These are phyloP conservation scores for Notarius lentiginosus DNA, from an alignment of 2,113 vertebrate species.

Conservation along the genomic window DNA sequence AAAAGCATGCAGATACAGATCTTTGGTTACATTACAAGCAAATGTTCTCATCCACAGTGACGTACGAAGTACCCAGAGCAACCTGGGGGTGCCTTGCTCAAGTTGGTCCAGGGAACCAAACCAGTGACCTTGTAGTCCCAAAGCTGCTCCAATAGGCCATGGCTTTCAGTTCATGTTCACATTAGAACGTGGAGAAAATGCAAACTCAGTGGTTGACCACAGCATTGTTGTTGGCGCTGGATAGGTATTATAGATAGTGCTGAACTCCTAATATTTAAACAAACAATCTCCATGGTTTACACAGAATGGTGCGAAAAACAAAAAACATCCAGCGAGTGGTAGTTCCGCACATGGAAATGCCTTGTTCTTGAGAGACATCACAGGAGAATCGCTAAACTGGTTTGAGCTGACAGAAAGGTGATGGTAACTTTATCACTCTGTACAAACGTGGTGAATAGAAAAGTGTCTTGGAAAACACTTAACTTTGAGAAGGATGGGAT, in stretches of 20 bases:
- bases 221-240: not conserved
- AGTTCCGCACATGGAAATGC: not conserved
- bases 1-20: not conserved
- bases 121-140: no score
- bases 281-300: not conserved
- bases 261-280: not conserved
- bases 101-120: no score
- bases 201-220: not conserved
- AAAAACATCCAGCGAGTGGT: not conserved
- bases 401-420: not conserved
- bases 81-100: no score
- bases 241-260: not conserved
- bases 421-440: not conserved
- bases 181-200: not conserved
- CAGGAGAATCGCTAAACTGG: not conserved
- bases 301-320: not conserved
- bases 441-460: not conserved
- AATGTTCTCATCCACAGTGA: no score
- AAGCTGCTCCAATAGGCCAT: no score
- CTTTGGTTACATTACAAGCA: no score
- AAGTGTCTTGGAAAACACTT: not conserved
- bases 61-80: no score
- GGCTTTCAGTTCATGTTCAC: not conserved
- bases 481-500: not conserved
- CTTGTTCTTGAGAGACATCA: not conserved